phyloP scores from a whole-genome alignment of 2,113 vertebrate species.

The Anoura caudifer region DNA sequence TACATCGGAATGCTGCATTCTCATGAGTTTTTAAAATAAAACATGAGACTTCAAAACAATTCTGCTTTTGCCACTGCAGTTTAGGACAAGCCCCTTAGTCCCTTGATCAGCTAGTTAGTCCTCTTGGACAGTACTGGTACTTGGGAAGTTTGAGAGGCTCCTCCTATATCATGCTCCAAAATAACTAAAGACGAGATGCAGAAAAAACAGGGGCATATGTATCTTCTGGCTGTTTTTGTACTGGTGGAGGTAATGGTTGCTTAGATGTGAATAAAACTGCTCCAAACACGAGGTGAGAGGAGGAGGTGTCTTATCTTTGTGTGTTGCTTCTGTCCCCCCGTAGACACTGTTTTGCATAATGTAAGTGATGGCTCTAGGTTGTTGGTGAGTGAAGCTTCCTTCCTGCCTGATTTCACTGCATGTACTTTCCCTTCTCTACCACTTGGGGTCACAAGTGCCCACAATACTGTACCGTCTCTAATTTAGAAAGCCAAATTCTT shows the following conservation, averaged over 20 bases:
- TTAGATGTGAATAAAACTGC: not conserved
- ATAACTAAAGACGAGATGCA: not conserved
- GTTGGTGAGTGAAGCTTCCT: fast-evolving
- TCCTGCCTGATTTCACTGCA: not conserved
- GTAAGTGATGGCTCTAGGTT: not conserved
- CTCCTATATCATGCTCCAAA: not conserved
- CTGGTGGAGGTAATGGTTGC: no score
- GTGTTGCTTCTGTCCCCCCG: not conserved
- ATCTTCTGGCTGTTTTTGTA: not conserved
- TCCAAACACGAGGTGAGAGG: not conserved
- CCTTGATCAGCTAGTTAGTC: no score
- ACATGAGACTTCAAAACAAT: not conserved
- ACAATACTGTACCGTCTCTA: not conserved
- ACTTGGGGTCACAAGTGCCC: constrained; percentile 49
- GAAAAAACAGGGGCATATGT: not conserved
- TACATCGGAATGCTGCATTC: not conserved
- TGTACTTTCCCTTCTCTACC: constrained; percentile 32
- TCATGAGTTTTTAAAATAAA: not conserved
- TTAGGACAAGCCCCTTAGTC: not conserved
- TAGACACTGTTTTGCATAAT: not conserved
- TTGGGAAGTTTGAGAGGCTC: not conserved
- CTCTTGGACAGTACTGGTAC: no score
- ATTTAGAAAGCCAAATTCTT: not conserved
- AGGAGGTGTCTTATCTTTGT: not conserved
- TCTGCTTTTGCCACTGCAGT: not conserved